Conservation (phyloP, 2,797 vertebrate genomes). For the Peromyscus melanophrys region DNA sequence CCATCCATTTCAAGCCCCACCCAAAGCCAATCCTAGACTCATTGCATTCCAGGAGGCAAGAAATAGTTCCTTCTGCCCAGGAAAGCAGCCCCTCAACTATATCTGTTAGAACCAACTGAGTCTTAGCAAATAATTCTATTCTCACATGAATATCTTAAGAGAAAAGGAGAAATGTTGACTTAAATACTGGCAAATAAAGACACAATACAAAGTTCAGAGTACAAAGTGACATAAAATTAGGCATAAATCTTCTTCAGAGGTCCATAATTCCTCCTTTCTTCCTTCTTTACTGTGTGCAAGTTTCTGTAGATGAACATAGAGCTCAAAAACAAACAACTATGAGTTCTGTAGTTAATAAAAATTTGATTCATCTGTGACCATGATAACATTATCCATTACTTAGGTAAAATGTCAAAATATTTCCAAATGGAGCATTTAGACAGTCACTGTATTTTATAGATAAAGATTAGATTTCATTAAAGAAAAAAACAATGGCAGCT, state of each 20-base stretch:
- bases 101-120: neutral
- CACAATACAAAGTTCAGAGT: neutral
- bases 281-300: neutral
- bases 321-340: slow-evolving; percentile 13
- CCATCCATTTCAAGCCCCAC: neutral
- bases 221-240: neutral
- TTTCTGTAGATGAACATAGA: slow-evolving; percentile 11
- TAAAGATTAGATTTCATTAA: slow-evolving; percentile 64
- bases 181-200: neutral
- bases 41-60: neutral
- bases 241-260: neutral
- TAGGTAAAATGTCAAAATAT: slow-evolving; percentile 62
- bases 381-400: slow-evolving; percentile 27
- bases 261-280: neutral
- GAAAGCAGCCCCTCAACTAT: neutral
- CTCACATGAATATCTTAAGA: neutral
- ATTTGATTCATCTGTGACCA: slow-evolving; percentile 52
- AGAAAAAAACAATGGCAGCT: neutral
- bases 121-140: neutral
- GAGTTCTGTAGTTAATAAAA: neutral
- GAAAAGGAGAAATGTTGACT: neutral
- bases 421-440: slow-evolving; percentile 65
- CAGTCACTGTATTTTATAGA: slow-evolving; percentile 53
- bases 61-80: neutral
- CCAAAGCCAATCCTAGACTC: neutral